Evolutionary conservation across 2,888 invertebrate genomes (phyloP), one percentile per base, ranked within the genome.

Genomic region (Xestia rhomboidea): DNA sequence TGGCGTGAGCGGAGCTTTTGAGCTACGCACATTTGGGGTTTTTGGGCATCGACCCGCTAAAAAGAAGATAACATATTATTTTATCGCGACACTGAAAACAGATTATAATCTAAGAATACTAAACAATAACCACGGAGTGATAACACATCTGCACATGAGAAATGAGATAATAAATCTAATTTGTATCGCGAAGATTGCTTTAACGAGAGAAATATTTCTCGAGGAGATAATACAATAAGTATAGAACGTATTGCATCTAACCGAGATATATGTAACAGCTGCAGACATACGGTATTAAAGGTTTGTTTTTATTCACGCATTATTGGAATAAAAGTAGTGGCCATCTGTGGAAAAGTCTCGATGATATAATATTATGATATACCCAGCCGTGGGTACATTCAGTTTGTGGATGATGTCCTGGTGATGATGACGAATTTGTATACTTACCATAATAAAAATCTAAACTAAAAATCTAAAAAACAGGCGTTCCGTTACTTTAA

Each of bases 91-190:
- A 1, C 27, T 54, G 38, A 27, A 62, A 46, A 54, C 7, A 30
- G 10, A 76, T 49, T 68, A 67, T 27, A n/a, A 34, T 57, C 30
- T 49, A 70, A 57, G 15, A 71, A 60, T 24, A 57, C 24, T 11
- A 49, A 66, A 63, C 27, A 41, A 62, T 30, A 64, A 62, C 6
- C 5, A 38, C 63, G 70, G 15, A 74, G 70, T 41, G 0, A 63
- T 41, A 57, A 66, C 68, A 76, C 72, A 79, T 77, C 77, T 79
- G 71, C 69, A 64, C 68, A 57, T 72, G 77, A 81, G 44, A 72
- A 79, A 87, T 83, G 69, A 85, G 76, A 57, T 46, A 74, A 15
- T 51, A 73, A 83, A 87, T 85, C 74, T 73, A 74, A 83, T 87
- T 83, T 73, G 64, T 69, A 68, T 62, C 15, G 67, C 77, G 57